Base-by-base conservation (phyloP, 1,140 invertebrate genomes). In the Diorhabda carinulata region DNA sequence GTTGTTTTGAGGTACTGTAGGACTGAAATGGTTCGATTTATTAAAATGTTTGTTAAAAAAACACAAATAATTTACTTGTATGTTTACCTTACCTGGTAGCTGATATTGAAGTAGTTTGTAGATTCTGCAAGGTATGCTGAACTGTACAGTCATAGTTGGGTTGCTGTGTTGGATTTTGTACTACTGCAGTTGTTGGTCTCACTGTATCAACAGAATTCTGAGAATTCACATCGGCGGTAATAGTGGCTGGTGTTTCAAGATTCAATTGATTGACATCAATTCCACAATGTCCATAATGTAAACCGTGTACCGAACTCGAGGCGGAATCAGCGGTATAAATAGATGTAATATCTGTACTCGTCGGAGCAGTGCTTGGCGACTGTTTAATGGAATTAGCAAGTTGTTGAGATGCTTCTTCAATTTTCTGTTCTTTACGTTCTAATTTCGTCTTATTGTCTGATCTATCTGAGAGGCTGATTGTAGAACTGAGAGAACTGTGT, bases 271-370 rank as follows among this genome's bases (percentile, higher is more conserved):
- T 88, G 0, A 93, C 92, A 80, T 94, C 93, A 63, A 95, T 81
- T 70, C 95, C 93, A 74, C 90, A 93, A 68, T 88, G 88, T 0
- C 87, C 87, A 75, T 92, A 94, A 79, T 92, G 91, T 68, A 92
- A 84, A 56, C 91, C 92, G 72, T 92, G 91, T 4, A 93, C 91
- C 0, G 92, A 94, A 76, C 93, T 93, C 43, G 91, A 93, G 2
- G 90, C 92, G 0, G 91, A 92, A 77, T 94, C 92, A 0, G 92
- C 91, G 0, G 91, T 93, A 72, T 93, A 93, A 2, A 93, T 91
- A 2, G 90, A 92, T 9, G 90, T 87, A 66, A 91, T 81, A 56
- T 91, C 89, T 0, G 87, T 84, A 65, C 84, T 85, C 73, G 78
- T 87, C 66, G 79, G 87, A 6, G 47, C 47, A 77, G 77, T 84